Evolutionary conservation across 1,140 invertebrate genomes (phyloP), one percentile per base, ranked within the genome.

Genomic region (Gryon sp.): DNA sequence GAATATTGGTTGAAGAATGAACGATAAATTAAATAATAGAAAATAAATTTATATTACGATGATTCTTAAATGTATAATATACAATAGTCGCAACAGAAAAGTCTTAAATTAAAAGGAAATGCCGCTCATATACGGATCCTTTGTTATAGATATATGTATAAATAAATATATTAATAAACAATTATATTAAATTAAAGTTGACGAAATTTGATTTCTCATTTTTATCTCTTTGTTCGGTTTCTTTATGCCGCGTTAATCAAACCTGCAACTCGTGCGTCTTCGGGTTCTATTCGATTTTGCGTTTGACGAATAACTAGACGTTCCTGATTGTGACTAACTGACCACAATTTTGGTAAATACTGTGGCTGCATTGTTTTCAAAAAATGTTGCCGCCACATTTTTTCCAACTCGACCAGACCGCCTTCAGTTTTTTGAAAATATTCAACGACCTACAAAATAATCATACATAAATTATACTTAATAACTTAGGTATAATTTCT

Each of bases 361-460:
- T 90, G 83, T 0, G 95, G 95, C 20, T 92, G 84, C 95, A 96
- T 96, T 1, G 89, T 90, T 0, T 88, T 80, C 4, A 96, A 76
- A 83, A 96, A 96, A 84, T 95, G 93, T 81, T 95, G 89, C 6
- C 95, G 87, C 95, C 95, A 96, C 48, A 92, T 77, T 65, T 90
- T 90, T 81, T 96, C 94, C 32, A 96, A 88, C 36, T 90, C 87
- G 0, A 93, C 84, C 1, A 96, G 85, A n/a, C 93, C 92, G 2
- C 89, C 90, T 11, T 90, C 88, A 8, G 86, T 82, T 6, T 82
- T 81, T 68, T 88, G 80, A 83, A 91, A 93, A 60, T 92, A 87
- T 34, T 92, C 84, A 0, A 95, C 93, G 0, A 96, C 94, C 78
- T 92, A 4, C 0, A 63, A 36, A 45, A 52, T 19, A 36, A 9